These are phyloP conservation scores for Drosophila nasuta DNA, from an alignment of 1,140 invertebrate species.

Conservation along the genomic window DNA sequence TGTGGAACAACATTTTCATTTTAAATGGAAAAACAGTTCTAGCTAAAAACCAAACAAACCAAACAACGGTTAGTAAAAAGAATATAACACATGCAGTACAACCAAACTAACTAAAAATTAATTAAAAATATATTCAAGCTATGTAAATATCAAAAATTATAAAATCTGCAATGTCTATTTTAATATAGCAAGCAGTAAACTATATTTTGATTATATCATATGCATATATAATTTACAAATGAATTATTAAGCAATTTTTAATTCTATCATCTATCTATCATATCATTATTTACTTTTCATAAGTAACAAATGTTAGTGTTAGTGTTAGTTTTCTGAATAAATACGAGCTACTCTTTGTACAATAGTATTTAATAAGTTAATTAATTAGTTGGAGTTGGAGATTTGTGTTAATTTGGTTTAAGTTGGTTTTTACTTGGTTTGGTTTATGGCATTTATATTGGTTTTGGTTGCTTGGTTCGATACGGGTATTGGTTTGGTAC, in stretches of 20 bases:
- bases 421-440: slow-evolving; percentile 20
- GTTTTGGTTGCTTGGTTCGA: slow-evolving; percentile 9
- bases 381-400: slow-evolving; percentile 31
- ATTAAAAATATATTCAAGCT: not conserved
- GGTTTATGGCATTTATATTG: slow-evolving; percentile 7
- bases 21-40: slow-evolving; percentile 3
- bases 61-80: slow-evolving; percentile 10
- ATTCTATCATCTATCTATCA: no score
- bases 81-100: slow-evolving; percentile 10
- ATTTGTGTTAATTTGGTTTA: slow-evolving; percentile 31
- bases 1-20: slow-evolving; percentile 73
- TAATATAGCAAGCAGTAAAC: no score
- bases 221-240: no score
- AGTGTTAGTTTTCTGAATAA: slow-evolving; percentile 6
- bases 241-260: no score
- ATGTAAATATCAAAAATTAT: no score
- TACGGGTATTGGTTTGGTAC: slow-evolving; percentile 9
- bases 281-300: not conserved
- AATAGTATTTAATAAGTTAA: not conserved
- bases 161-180: no score
- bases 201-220: no score
- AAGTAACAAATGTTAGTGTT: not conserved
- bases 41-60: slow-evolving; percentile 31
- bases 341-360: not conserved
- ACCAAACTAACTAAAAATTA: not conserved